phyloP scores from a whole-genome alignment of 1,140 invertebrate species.

The Muscidifurax raptorellus region DNA sequence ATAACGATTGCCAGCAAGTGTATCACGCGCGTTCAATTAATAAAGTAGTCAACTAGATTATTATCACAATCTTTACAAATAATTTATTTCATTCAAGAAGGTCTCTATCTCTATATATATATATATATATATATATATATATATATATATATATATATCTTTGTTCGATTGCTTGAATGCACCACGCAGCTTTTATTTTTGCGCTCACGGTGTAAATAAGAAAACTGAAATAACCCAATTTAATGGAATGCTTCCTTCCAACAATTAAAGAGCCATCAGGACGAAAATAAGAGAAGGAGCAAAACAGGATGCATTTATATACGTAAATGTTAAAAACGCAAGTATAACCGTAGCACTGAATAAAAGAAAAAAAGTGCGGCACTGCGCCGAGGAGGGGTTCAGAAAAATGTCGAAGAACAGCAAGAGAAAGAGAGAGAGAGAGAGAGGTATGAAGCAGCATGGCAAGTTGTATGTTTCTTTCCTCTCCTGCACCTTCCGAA shows the following conservation, averaged over 20 bases:
- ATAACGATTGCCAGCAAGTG: no score
- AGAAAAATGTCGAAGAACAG: slow-evolving; percentile 30
- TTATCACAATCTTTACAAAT: no score
- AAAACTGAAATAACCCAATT: background rate
- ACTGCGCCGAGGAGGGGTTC: slow-evolving; percentile 15
- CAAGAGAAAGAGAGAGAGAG: slow-evolving; percentile 25
- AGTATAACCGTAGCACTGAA: no score
- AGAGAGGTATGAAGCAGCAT: slow-evolving; percentile 28
- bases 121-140: no score
- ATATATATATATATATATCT: no score
- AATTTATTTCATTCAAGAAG: no score
- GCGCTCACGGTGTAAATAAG: background rate
- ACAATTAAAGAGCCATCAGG: slow-evolving; percentile 40
- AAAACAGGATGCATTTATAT: background rate
- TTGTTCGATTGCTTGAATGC: no score
- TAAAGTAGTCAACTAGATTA: no score
- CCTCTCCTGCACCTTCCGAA: background rate
- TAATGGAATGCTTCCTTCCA: background rate
- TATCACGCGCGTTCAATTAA: no score
- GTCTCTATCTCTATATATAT: no score
- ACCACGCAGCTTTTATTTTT: background rate
- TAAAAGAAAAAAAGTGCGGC: slow-evolving; percentile 4
- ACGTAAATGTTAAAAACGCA: no score
- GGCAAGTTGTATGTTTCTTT: slow-evolving; percentile 17
- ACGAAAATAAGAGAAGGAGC: background rate